Evolutionary conservation across 2,888 invertebrate species (phyloP).

Genomic region (Glyphotaelius pellucidus): DNA sequence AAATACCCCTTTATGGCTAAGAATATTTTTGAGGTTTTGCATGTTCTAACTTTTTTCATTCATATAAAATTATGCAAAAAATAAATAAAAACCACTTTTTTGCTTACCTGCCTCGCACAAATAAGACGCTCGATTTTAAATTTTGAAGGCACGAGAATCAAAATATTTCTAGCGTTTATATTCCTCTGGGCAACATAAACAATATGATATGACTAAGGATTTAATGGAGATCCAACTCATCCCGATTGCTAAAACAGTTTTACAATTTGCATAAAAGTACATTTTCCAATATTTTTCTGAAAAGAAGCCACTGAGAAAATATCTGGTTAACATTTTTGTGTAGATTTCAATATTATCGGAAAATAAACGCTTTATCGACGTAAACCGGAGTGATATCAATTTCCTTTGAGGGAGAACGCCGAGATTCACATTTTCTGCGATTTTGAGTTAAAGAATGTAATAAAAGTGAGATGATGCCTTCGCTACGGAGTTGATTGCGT

Average conservation of each 20-base stretch:
- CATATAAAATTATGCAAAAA: no score
- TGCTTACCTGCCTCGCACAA: no score
- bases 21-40: no score
- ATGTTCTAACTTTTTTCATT: no score
- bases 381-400: slow-evolving; percentile 2
- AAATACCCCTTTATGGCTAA: no score
- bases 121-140: no score
- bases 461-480: slow-evolving; percentile 26
- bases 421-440: slow-evolving; percentile 21
- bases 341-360: not conserved
- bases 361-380: slow-evolving; percentile 10
- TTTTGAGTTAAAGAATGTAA: slow-evolving; percentile 31
- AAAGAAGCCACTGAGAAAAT: not conserved
- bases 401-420: slow-evolving; percentile 19
- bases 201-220: not conserved
- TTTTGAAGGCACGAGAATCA: no score
- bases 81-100: no score
- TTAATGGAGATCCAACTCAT: not conserved
- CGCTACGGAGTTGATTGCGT: slow-evolving; percentile 7
- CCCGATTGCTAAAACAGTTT: not conserved
- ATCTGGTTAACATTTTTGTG: not conserved
- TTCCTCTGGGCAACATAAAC: no score
- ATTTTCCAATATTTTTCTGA: not conserved
- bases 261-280: not conserved
- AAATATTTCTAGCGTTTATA: no score